Evolutionary conservation across 2,113 vertebrate species (phyloP), one percentile per base, ranked within the genome.

Genomic region (Otocyon megalotis): DNA sequence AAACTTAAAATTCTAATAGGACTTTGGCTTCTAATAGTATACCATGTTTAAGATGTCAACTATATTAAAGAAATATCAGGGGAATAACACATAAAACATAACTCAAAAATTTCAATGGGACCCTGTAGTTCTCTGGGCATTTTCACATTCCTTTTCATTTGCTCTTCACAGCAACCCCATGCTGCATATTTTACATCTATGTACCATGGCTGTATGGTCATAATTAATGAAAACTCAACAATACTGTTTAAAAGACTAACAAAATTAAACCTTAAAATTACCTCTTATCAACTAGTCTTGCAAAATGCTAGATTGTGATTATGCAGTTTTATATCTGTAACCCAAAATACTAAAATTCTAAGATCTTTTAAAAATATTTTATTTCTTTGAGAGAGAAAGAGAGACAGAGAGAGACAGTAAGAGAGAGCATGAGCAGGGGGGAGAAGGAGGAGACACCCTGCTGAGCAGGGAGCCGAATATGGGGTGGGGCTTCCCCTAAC

Each of bases 41-140:
- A 79, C 26, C 83, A 56, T 5, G 5, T 74, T 74, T 76, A 92
- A 56, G 14, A 43, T 17, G 50, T 65, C 43, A 65, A 54, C 12
- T 65, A 4, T 48, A 79, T 85, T n/a, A 79, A 93, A 77, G n/a
- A 86, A 93, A 93, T 86, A 56, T 76, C 58, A 93, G 69, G 17
- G 65, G 62, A 85, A 93, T 10, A 72, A 83, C 24, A 93, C 43
- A 82, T 0, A 14, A 74, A 84, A 84, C 30, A 28, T 26, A 87
- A 56, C 37, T 48, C 48, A 93, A 86, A 54, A 77, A 26, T 86
- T 56, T 93, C n/a, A 56, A 43, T 24, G 43, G n/a, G 65, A 54
- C 26, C 13, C 28, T 65, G n/a, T 22, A 74, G 56, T 48, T 83
- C 26, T 81, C 71, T 85, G 53, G 32, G 62, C n/a, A 96, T 63